Evolutionary conservation across 2,797 vertebrate species (phyloP), one percentile per base, ranked within the genome.

Genomic region (Gymnoscopelus microlampas): DNA sequence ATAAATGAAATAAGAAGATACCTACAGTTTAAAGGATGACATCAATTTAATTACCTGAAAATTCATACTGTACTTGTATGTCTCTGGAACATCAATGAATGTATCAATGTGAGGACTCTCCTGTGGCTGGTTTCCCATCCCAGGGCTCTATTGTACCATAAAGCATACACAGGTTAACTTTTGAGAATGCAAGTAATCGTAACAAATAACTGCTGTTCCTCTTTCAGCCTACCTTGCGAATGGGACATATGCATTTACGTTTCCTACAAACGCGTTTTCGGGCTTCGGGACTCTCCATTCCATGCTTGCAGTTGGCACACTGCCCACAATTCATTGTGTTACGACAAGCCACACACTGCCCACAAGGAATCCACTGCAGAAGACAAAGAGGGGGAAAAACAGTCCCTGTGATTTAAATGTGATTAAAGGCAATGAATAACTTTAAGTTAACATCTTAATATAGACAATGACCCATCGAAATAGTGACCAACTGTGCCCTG

Each of bases 301-400:
- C 86, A 15, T 89, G 87, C 66, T 87, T 91, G 79, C 96, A 97
- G 83, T 94, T 95, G 19, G 94, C 92, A 86, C 96, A 97, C 78
- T 90, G 88, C 13, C 95, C 95, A 66, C 96, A 97, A 66, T 97
- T 95, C 63, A 90, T 72, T 0, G 93, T 92, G 69, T 94, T 91
- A 78, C 85, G 93, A 73, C 96, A 97, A 35, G 95, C 95, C 3
- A 90, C 71, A 63, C 96, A 97, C 74, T 94, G 91, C 32, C 96
- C 95, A 66, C 96, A 97, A 10, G 95, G 96, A 78, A 94, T 90
- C 91, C 93, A 95, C 96, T 97, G 75, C 39, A 81, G 49, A 14
- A 32, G 35, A 65, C 29, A 66, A 2, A 23, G 68, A 77, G 6
- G 64, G 14, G 13, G 54, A 59, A 0, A 61, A 11, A 65, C 29